Base-by-base conservation (phyloP, 2,797 vertebrate species). In the Coilia nasus region DNA sequence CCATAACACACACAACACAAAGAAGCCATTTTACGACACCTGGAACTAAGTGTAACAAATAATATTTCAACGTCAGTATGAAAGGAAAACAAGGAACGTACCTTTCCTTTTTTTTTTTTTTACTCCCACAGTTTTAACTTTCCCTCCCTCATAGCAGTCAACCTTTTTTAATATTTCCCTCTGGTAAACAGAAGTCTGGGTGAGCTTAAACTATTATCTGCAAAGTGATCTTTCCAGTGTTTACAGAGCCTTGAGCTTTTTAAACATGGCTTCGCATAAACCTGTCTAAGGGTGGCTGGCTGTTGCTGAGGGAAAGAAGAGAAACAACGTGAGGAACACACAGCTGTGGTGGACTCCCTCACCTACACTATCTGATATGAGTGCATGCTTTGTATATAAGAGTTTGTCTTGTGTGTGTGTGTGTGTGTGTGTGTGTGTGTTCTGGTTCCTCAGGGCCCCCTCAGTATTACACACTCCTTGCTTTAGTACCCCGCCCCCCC, bases 351-450 rank as follows among this genome's bases (percentile, higher is more conserved):
- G 50, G 67, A 62, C 57, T 21, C 44, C 78, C 62, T 64, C 83
- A 91, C 90, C 89, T 90, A n/a, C n/a, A n/a, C n/a, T n/a, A 89
- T 87, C 83, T 86, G n/a, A 64, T 64, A 64, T 64, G 71, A 78
- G 35, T 44, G 35, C 17, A 44, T 21, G 35, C 71, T 44, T 78
- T 78, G 71, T 78, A 19, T n/a, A 78, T 44, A 12, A 78, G 35
- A 7, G 71, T 19, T 19, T 44, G 5, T 71, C 4, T 67, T 7
- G 62, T 87, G 87, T 35, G 21, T 19, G 75, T 59, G 82, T 88
- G 88, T 91, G 88, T 60, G 35, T 81, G 82, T 89, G 89, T 82
- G 85, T 6, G 82, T 88, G 87, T 62, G 87, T 86, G 88, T 31
- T 56, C 85, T 75, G 85, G 89, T 87, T 86, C 28, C 67, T 75